Base-by-base conservation (phyloP, 2,113 vertebrate species). In the Cranoglanis bouderius region DNA sequence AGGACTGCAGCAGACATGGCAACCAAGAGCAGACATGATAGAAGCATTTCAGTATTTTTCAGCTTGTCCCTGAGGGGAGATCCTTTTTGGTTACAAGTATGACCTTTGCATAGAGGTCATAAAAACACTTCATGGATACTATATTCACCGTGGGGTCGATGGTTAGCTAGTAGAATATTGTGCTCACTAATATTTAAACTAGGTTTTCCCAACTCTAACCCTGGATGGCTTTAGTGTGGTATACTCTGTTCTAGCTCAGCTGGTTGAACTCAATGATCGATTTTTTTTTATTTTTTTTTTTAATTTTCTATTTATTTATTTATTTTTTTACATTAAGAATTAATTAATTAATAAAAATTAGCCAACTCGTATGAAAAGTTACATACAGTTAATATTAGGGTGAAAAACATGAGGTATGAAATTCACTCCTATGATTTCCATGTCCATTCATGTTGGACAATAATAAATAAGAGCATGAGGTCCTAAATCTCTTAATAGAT, bases 21-120 rank as follows among this genome's bases (percentile, higher is more conserved):
- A 80, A 85, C 14, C 32, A 40, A 24, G 40, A 46, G 32, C 32
- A 32, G 40, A 87, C 90, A 90, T 86, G 90, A 77, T 86, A 57
- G 43, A 35, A 88, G 32, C 38, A 57, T 53, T 40, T 87, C 32
- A 43, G 40, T 57, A 4, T 43, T 57, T 29, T 59, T 74, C 16
- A 18, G 7, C 82, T 84, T 74, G 19, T 46, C 55, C 32, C 18
- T 65, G 32, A 29, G 14, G 49, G 67, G 55, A 77, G 29, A 10
- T 7, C 2, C 16, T 57, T 70, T 72, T 61, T 38, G 0, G 21
- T 19, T 40, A 43, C 24, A 18, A 46, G 51, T 55, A 46, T 88
- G 57, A 82, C 18, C 3, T 53, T 55, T 70, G n/a, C 43, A 40
- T 26, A 46, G 38, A 83, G 35, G 65, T 88, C 53, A 40, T 84